Evolutionary conservation across 1,140 invertebrate species (phyloP).

Genomic region (Dreissena rostriformis): DNA sequence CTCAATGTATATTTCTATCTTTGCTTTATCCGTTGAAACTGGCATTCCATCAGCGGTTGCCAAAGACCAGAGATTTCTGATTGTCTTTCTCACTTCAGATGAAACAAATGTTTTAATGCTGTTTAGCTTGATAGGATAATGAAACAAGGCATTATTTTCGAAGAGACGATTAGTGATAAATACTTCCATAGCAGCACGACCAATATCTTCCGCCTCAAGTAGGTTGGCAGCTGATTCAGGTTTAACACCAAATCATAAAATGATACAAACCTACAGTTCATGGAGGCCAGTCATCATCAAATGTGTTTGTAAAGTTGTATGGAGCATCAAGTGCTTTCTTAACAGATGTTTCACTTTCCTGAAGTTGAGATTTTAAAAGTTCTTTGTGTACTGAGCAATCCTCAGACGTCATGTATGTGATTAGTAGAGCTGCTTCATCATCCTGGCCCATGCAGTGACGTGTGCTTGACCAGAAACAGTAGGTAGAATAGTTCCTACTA

Average conservation of each 20-base stretch:
- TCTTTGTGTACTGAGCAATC: constrained; percentile 27
- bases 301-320: neutral
- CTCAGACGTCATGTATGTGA: neutral
- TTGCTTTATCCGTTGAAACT: neutral
- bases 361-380: neutral
- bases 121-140: no score
- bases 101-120: no score
- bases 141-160: no score
- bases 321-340: neutral
- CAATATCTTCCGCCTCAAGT: neutral
- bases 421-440: constrained; percentile 8
- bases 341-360: neutral
- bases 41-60: neutral
- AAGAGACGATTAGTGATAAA: no score
- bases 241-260: neutral
- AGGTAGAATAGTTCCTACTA: constrained; percentile 34
- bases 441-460: constrained; percentile 1
- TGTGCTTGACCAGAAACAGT: constrained; percentile 29
- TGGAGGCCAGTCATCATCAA: neutral
- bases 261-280: neutral
- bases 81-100: neutral
- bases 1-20: neutral
- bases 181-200: neutral
- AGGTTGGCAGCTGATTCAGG: neutral
- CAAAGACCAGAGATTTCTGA: neutral